Evolutionary conservation across 2,113 vertebrate genomes (phyloP), one percentile per base, ranked within the genome.

Genomic region (Acanthochromis polyacanthus): DNA sequence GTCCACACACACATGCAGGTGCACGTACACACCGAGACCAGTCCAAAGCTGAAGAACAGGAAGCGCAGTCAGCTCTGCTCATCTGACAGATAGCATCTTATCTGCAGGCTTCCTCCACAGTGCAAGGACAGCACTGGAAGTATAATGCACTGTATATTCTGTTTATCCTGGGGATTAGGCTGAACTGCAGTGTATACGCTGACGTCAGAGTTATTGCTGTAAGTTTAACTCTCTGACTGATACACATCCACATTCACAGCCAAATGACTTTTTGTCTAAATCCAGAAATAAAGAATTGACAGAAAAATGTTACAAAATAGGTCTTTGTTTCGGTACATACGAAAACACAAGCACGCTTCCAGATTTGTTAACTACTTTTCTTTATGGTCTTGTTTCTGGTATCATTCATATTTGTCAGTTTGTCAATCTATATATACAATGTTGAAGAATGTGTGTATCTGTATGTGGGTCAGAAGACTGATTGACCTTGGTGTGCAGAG

Each of bases 11-110:
- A 57, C 65, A 68, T n/a, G 28, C 19, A 71, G 16, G 51, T 36
- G 48, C 43, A 53, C 40, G 69, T 19, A 52, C 36, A 66, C 22
- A 61, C 14, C 2, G 28, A n/a, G 19, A 12, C 40, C 28, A 11
- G 22, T 50, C 25, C 22, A 43, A 66, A 78, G 68, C 64, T 74
- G 60, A 36, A 20, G 19, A 45, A 78, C 51, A 79, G 84, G 80
- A 88, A 88, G 77, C 36, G 17, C 46, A 52, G 14, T 74, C 58
- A 55, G 60, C 45, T 70, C 56, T 67, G 66, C 77, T 80, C 73
- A 60, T 76, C 72, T 55, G 58, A 50, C 30, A 80, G 88, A 91
- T 88, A 86, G 45, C 55, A 91, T 91, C 91, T 90, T 87, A 89
- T 87, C 88, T 64, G 28, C 79, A 75, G 52, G 56, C 71, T 81